Percentiles rank a stretch among this genome's conserved stretches.
These are phyloP conservation scores for Celastrina argiolus DNA, from an alignment of 2,888 invertebrate genomes.

Conservation along the genomic window DNA sequence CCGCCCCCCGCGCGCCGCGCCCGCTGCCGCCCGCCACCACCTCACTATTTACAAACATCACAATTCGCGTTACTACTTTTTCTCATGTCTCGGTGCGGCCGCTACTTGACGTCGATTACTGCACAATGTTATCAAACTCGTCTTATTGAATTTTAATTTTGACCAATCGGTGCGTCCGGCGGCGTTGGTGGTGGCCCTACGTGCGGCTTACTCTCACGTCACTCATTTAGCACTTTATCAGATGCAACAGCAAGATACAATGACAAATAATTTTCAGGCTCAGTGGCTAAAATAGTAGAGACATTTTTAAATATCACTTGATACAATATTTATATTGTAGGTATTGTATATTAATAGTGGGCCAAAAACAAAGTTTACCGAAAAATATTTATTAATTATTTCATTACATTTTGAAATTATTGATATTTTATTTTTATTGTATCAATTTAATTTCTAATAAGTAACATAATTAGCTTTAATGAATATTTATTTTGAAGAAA, in stretches of 20 bases:
- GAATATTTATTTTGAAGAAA: too few relatives aligned
- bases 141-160: conserved; percentile 21
- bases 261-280: not conserved
- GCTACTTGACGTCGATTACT: conserved; percentile 22
- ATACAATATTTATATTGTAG: too few relatives aligned
- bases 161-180: not conserved
- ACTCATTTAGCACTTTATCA: not conserved
- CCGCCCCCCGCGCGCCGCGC: conserved; percentile 32
- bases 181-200: not conserved
- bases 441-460: too few relatives aligned
- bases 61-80: conserved; percentile 33
- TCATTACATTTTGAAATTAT: too few relatives aligned
- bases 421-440: too few relatives aligned
- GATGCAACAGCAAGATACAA: not conserved
- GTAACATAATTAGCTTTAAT: too few relatives aligned
- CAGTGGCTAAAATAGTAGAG: not conserved
- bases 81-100: conserved; percentile 24
- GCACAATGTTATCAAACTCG: conserved; percentile 23
- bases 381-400: too few relatives aligned
- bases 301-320: too few relatives aligned
- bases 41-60: conserved; percentile 42
- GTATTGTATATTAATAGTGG: too few relatives aligned
- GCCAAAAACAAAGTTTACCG: too few relatives aligned
- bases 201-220: not conserved
- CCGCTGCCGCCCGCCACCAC: conserved; percentile 32